phyloP scores from a whole-genome alignment of 2,797 vertebrate species.

The Xenopus petersii region DNA sequence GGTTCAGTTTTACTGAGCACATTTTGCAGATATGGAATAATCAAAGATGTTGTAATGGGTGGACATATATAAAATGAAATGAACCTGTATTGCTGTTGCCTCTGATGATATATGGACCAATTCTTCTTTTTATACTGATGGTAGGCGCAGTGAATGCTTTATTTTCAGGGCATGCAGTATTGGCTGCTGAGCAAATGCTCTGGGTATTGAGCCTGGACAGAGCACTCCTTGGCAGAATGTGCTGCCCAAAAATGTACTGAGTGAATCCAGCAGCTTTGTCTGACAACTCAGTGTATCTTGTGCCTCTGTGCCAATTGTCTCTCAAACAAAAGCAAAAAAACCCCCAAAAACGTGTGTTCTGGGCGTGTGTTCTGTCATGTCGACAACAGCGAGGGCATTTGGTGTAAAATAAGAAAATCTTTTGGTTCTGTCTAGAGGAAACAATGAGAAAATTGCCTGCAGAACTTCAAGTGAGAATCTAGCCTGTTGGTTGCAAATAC shows the following conservation, averaged over 20 bases:
- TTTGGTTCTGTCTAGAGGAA: too few species aligned
- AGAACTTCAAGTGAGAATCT: too few species aligned
- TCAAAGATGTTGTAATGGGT: too few species aligned
- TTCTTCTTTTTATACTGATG: slow-evolving; percentile 15
- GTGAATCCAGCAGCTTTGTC: slow-evolving; percentile 45
- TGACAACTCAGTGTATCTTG: slow-evolving; percentile 42
- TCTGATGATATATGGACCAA: slow-evolving; percentile 4
- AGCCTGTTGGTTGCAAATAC: too few species aligned
- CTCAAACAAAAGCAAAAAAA: slow-evolving; percentile 30
- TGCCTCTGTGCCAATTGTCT: slow-evolving; percentile 33
- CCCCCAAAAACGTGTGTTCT: slow-evolving; percentile 7
- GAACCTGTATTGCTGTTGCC: slow-evolving; percentile 7
- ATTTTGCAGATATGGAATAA: too few species aligned
- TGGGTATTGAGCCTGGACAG: slow-evolving; percentile 25
- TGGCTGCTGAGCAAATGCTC: slow-evolving; percentile 49
- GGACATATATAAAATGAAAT: slow-evolving; percentile 6
- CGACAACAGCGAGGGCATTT: too few species aligned
- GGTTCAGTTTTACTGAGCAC: too few species aligned
- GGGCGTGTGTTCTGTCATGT: too few species aligned
- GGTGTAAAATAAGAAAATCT: too few species aligned
- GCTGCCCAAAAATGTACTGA: slow-evolving; percentile 43
- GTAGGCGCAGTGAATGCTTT: slow-evolving; percentile 43
- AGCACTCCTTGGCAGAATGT: slow-evolving; percentile 49
- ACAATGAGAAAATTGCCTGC: too few species aligned
- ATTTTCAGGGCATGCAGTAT: slow-evolving; percentile 43